Evolutionary conservation across 2,888 invertebrate species (phyloP), one percentile per base, ranked within the genome.

Genomic region (Rhyacophila evoluta): DNA sequence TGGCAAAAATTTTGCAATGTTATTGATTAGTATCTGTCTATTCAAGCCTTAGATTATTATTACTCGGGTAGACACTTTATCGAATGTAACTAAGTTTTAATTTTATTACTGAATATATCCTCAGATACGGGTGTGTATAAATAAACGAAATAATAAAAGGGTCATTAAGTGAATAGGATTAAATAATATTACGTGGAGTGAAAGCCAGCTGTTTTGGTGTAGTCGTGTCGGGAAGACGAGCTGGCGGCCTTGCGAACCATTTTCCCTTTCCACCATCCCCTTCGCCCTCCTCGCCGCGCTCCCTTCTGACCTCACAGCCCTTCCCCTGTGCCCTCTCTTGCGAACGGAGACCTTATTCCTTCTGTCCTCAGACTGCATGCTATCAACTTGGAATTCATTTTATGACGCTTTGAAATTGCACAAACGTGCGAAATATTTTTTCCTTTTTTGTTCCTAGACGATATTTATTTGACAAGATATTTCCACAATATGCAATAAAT

Each of bases 161-260:
- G 41, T 10, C 19, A 41, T 41, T 15, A 25, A 25, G 55, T 8
- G 2, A 55, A 25, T 25, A 19, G 19, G 19, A 55, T 55, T 55
- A 55, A 55, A 10, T 55, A 55, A 10, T 55, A 55, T 19, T 55
- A 55, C 19, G 19, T 55, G 55, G 19, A 55, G 19, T 12, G 19
- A 55, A 55, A 19, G 55, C 55, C 55, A 55, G 55, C 55, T 55
- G 55, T 55, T 55, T 55, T 55, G 39, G 12, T 15, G n/a, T n/a
- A n/a, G n/a, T 55, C 19, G 15, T 6, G 25, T 10, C 55, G 55
- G 25, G 10, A 55, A 25, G 55, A 12, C 15, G 12, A 25, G 55
- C 55, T 55, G 12, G 55, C 72, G 77, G 77, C 77, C 77, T 77
- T 77, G 77, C 72, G 77, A 77, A 71, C 77, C 55, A 77, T 55